Conservation (phyloP, 2,797 vertebrate species). For the Micromesistius poutassou region DNA sequence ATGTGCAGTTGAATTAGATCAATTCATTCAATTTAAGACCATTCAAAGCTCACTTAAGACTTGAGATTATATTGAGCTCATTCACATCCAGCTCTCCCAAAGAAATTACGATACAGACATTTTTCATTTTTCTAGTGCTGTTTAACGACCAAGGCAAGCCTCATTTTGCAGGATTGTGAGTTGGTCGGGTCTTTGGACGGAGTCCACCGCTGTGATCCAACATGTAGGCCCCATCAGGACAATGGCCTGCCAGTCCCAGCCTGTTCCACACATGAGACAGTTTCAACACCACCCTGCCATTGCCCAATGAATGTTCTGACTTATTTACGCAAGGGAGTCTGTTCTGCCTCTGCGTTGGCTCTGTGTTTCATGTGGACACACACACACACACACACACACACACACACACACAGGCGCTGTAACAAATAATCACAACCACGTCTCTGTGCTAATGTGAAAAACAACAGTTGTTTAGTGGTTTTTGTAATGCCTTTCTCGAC, state of each 20-base stretch:
- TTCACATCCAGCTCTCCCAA: background rate
- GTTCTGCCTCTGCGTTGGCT: background rate
- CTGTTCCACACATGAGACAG: slow-evolving; percentile 51
- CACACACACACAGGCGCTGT: background rate
- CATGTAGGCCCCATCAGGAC: slow-evolving; percentile 21
- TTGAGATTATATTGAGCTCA: background rate
- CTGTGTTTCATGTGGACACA: background rate
- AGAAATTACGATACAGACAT: background rate
- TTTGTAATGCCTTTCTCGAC: background rate
- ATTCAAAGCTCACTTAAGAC: background rate
- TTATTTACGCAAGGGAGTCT: slow-evolving; percentile 43
- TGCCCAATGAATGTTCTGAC: slow-evolving; percentile 59
- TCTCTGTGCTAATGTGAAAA: background rate
- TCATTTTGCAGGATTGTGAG: slow-evolving; percentile 10
- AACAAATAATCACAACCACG: background rate
- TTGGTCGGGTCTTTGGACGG: background rate
- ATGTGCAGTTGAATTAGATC: background rate
- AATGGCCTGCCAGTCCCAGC: slow-evolving; percentile 63
- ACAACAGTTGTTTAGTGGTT: background rate
- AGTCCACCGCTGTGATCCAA: slow-evolving; percentile 30
- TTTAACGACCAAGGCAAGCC: slow-evolving; percentile 15
- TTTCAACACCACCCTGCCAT: slow-evolving; percentile 62
- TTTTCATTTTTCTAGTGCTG: background rate
- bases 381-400: background rate
- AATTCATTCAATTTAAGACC: background rate